Evolutionary conservation across 1,140 invertebrate genomes (phyloP).

Genomic region (Zelostemma sp.): DNA sequence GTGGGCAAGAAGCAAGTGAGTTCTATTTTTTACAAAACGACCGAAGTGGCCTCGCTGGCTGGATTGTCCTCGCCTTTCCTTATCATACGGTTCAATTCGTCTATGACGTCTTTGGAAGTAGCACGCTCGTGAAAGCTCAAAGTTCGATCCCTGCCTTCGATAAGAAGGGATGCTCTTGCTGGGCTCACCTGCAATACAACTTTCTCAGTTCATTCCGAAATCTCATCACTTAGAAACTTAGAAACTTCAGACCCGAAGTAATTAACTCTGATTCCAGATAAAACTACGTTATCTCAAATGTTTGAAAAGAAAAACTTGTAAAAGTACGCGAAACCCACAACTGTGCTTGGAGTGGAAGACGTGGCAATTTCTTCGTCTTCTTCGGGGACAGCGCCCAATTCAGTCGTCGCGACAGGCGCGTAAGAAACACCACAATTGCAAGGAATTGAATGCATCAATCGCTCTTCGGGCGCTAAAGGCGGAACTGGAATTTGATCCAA

Average conservation of each 20-base stretch:
- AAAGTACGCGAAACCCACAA: constrained; percentile 44
- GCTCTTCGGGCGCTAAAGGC: constrained; percentile 51
- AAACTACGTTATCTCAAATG: too few species aligned
- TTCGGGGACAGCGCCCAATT: constrained; percentile 74
- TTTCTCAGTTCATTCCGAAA: not conserved
- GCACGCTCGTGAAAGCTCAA: constrained; percentile 79
- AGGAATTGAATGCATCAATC: constrained; percentile 46
- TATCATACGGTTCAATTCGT: constrained; percentile 81
- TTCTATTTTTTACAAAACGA: constrained; percentile 69
- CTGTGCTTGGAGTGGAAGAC: constrained; percentile 76
- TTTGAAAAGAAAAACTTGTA: not conserved
- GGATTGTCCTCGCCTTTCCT: constrained; percentile 71
- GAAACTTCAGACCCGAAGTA: too few species aligned
- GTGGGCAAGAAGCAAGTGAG: constrained; percentile 78
- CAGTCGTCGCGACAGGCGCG: constrained; percentile 54
- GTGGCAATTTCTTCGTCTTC: constrained; percentile 74
- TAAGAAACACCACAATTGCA: constrained; percentile 53
- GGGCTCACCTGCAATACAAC: constrained; percentile 53
- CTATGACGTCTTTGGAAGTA: constrained; percentile 82
- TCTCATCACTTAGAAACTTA: too few species aligned
- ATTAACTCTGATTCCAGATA: too few species aligned
- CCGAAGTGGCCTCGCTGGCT: constrained; percentile 46
- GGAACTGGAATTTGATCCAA: constrained; percentile 55
- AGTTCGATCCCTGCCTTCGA: constrained; percentile 61
- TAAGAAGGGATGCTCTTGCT: constrained; percentile 53